phyloP scores from a whole-genome alignment of 1,140 invertebrate species.

The Lamellibrachia luymesi region DNA sequence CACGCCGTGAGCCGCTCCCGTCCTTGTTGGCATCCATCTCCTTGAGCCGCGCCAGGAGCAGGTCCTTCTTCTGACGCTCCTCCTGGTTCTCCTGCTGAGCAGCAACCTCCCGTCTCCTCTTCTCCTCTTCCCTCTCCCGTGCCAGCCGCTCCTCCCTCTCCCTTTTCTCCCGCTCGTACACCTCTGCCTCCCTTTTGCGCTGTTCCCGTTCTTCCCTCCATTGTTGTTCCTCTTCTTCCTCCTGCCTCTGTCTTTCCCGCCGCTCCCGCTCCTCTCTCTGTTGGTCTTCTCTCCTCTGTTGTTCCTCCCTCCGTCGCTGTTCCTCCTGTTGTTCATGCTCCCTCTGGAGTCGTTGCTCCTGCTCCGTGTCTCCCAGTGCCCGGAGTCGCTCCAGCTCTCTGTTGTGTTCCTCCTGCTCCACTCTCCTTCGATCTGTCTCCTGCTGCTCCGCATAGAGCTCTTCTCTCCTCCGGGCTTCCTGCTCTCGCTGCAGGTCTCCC shows the following conservation, averaged over 20 bases:
- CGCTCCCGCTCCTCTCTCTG: not conserved
- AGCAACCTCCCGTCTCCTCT: not conserved
- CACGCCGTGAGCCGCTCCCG: not conserved
- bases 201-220: constrained; percentile 11
- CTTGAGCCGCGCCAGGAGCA: constrained; percentile 22
- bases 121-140: constrained; percentile 19
- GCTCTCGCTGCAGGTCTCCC: not conserved
- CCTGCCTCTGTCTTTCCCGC: not conserved
- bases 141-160: constrained; percentile 14
- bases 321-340: constrained; percentile 8
- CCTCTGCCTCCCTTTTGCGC: not conserved
- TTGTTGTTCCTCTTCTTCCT: not conserved
- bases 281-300: not conserved
- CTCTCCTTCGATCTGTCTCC: not conserved
- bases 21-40: constrained; percentile 14
- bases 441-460: not conserved
- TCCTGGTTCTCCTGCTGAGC: constrained; percentile 5
- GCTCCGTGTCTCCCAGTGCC: not conserved
- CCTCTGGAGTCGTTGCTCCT: not conserved
- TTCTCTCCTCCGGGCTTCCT: not conserved
- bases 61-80: constrained; percentile 24
- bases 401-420: constrained; percentile 3
- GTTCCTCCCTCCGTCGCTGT: not conserved
- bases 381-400: not conserved
- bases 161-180: constrained; percentile 8